phyloP scores from a whole-genome alignment of 2,113 vertebrate species.

The Crotalus helleri region DNA sequence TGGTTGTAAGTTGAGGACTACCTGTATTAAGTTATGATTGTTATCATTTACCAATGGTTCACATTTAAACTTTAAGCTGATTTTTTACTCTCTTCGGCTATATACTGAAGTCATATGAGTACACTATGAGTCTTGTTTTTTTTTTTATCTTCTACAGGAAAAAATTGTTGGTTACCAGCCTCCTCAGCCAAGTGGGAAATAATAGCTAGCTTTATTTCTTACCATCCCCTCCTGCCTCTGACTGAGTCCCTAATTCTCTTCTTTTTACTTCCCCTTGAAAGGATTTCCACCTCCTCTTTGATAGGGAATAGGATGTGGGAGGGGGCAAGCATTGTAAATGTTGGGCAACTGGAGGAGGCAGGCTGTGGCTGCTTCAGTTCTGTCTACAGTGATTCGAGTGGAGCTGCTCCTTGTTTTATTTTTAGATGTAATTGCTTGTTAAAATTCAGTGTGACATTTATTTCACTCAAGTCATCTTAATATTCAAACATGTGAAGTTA shows the following conservation, averaged over 20 bases:
- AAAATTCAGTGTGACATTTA: conserved; percentile 29
- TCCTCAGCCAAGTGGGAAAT: not conserved
- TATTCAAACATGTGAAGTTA: conserved; percentile 7
- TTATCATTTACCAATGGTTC: not conserved
- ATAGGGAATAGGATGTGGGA: not conserved
- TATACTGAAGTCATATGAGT: not conserved
- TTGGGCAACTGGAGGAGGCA: not conserved
- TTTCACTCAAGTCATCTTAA: not conserved
- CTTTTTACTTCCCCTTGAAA: not conserved
- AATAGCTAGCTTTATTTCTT: not conserved
- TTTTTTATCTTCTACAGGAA: not conserved
- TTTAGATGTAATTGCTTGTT: not conserved
- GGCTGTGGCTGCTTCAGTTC: not conserved
- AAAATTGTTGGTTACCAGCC: not conserved
- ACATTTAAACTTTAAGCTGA: not conserved
- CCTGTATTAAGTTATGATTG: not conserved
- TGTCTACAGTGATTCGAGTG: not conserved
- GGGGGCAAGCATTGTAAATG: not conserved
- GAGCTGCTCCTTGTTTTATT: not conserved
- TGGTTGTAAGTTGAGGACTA: not conserved
- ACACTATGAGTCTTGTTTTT: not conserved
- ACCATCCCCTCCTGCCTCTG: not conserved
- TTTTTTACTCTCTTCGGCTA: not conserved
- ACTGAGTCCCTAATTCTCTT: not conserved
- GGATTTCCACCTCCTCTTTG: not conserved